These are phyloP conservation scores for Campylorhamphus procurvoides DNA, from an alignment of 2,113 vertebrate species.

Conservation along the genomic window DNA sequence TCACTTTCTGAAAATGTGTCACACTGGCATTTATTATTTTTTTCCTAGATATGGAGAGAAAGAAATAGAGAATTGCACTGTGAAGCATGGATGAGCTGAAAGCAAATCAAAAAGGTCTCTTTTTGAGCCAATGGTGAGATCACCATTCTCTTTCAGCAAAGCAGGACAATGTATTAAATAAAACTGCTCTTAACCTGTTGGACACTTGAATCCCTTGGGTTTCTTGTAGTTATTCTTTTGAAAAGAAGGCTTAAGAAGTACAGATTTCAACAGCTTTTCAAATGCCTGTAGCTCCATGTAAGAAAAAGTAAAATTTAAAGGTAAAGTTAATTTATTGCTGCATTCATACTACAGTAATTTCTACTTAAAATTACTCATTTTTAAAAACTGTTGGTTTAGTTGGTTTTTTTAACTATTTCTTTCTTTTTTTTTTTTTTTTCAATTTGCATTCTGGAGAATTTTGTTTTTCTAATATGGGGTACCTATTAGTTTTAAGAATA, in stretches of 20 bases:
- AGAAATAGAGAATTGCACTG: conserved; percentile 39
- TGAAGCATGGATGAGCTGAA: conserved; percentile 40
- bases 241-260: conserved; percentile 57
- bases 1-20: conserved; percentile 62
- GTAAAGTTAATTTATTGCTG: neutral
- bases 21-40: conserved; percentile 36
- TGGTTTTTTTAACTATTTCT: too few species aligned
- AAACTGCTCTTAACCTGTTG: conserved; percentile 61
- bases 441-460: neutral
- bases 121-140: neutral
- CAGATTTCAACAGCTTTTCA: conserved; percentile 50
- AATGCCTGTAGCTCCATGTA: neutral
- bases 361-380: neutral
- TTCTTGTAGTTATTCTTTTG: conserved; percentile 37
- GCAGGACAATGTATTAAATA: conserved; percentile 56
- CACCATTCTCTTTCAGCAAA: conserved; percentile 49
- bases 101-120: conserved; percentile 50
- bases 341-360: neutral
- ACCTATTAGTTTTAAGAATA: neutral
- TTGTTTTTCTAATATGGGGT: neutral
- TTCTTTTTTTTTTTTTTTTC: neutral
- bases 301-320: conserved; percentile 40
- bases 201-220: conserved; percentile 53
- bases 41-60: conserved; percentile 39
- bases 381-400: neutral